A percentile compares a stretch with the other conserved stretches of the same genome.
Evolutionary conservation across 2,888 invertebrate species (phyloP).

Genomic region (Gryllus longicercus): DNA sequence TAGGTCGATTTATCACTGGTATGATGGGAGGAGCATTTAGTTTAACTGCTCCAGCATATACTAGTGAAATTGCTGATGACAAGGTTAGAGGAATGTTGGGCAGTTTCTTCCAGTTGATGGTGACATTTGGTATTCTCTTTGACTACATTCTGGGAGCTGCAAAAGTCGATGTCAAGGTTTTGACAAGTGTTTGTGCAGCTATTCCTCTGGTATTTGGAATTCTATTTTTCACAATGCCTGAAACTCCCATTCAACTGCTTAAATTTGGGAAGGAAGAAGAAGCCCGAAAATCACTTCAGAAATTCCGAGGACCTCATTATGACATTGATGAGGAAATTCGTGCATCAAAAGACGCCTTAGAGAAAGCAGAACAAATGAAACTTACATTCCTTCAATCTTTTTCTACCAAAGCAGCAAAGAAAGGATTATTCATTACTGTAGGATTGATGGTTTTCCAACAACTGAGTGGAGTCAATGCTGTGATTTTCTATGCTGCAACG

Average conservation of each 20-base stretch:
- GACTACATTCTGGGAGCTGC: slow-evolving; percentile 68
- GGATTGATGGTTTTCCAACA: slow-evolving; percentile 89
- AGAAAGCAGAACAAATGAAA: slow-evolving; percentile 53
- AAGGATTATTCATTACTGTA: slow-evolving; percentile 67
- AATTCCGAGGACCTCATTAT: slow-evolving; percentile 70
- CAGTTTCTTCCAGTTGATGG: slow-evolving; percentile 81
- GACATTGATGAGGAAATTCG: slow-evolving; percentile 64
- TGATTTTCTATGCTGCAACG: slow-evolving; percentile 71
- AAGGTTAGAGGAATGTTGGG: slow-evolving; percentile 80
- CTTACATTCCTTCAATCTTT: slow-evolving; percentile 57
- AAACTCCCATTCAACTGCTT: slow-evolving; percentile 65
- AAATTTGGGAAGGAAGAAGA: slow-evolving; percentile 50
- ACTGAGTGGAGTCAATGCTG: slow-evolving; percentile 77
- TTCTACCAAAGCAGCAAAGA: slow-evolving; percentile 59
- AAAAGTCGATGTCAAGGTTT: slow-evolving; percentile 50
- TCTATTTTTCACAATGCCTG: slow-evolving; percentile 80
- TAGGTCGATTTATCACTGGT: slow-evolving; percentile 68
- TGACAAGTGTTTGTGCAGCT: slow-evolving; percentile 62
- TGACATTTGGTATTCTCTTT: slow-evolving; percentile 77
- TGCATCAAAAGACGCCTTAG: slow-evolving; percentile 56
- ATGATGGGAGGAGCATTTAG: slow-evolving; percentile 77
- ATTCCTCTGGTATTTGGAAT: slow-evolving; percentile 67
- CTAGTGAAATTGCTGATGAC: slow-evolving; percentile 80
- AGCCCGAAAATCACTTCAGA: slow-evolving; percentile 66
- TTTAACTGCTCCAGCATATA: slow-evolving; percentile 78